Evolutionary conservation across 2,888 invertebrate species (phyloP).

Genomic region (Rhyacophila evoluta): DNA sequence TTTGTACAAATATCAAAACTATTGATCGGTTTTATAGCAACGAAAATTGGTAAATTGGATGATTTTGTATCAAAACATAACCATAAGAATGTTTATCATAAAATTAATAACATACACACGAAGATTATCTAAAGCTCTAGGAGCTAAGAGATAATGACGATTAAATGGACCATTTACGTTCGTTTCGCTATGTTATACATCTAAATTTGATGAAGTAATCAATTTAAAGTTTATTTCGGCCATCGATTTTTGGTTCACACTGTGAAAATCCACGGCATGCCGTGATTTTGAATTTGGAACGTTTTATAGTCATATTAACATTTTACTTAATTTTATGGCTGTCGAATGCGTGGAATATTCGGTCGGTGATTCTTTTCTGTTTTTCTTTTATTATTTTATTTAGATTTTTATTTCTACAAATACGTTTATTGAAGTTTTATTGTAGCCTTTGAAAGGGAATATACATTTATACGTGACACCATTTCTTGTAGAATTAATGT

Average conservation of each 20-base stretch:
- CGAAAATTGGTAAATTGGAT: too few species aligned
- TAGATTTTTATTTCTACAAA: constrained; percentile 33
- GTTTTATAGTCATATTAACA: constrained; percentile 49
- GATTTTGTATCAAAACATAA: too few species aligned
- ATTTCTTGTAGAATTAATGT: constrained; percentile 23
- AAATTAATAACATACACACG: too few species aligned
- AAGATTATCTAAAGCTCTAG: too few species aligned
- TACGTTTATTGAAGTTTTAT: constrained; percentile 36
- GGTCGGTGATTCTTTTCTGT: constrained; percentile 19
- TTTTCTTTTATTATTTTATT: neutral
- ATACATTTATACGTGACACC: constrained; percentile 29
- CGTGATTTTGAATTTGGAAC: constrained; percentile 43
- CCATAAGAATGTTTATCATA: too few species aligned
- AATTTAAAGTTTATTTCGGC: too few species aligned
- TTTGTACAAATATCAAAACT: too few species aligned
- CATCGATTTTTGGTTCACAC: neutral
- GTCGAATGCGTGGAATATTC: constrained; percentile 26
- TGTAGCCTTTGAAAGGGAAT: constrained; percentile 37
- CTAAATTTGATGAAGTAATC: too few species aligned
- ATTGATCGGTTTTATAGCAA: too few species aligned
- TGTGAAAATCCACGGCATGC: constrained; percentile 20
- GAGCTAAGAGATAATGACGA: too few species aligned
- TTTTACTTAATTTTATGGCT: constrained; percentile 47
- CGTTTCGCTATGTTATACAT: too few species aligned
- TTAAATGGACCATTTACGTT: too few species aligned